Conservation (phyloP, 2,888 invertebrate genomes). For the Crioceris asparagi region DNA sequence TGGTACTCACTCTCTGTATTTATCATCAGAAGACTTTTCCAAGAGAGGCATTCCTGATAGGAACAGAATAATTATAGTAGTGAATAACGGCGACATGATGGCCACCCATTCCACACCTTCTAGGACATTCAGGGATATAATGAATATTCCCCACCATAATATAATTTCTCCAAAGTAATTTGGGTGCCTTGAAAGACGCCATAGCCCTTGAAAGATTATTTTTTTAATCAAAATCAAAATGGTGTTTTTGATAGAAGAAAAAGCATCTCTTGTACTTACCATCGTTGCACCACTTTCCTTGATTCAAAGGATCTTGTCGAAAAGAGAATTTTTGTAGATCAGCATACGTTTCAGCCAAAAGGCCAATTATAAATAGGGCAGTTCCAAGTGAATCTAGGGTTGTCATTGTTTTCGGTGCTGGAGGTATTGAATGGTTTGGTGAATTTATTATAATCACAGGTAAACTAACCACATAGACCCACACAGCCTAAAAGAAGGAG, state of each 20-base stretch:
- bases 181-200: conserved; percentile 83
- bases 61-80: conserved; percentile 76
- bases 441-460: conserved; percentile 88
- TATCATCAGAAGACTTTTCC: conserved; percentile 79
- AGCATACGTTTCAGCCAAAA: conserved; percentile 80
- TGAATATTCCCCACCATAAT: conserved; percentile 90
- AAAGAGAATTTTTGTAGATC: conserved; percentile 89
- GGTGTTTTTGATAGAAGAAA: too few relatives aligned
- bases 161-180: conserved; percentile 93
- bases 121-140: conserved; percentile 77
- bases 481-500: conserved; percentile 67
- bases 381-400: conserved; percentile 79
- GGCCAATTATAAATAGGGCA: conserved; percentile 71
- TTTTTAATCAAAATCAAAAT: too few relatives aligned
- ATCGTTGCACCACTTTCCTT: conserved; percentile 88
- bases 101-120: conserved; percentile 79
- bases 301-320: conserved; percentile 76
- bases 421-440: conserved; percentile 63
- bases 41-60: conserved; percentile 83
- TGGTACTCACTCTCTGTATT: conserved; percentile 66
- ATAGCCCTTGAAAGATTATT: conserved; percentile 41
- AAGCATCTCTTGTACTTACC: conserved; percentile 51
- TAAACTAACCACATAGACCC: conserved; percentile 85
- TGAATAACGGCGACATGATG: conserved; percentile 78
- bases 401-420: conserved; percentile 77